A percentile compares a stretch with the other conserved stretches of the same genome.
phyloP scores from a whole-genome alignment of 2,888 invertebrate genomes.

The Penaeus monodon region DNA sequence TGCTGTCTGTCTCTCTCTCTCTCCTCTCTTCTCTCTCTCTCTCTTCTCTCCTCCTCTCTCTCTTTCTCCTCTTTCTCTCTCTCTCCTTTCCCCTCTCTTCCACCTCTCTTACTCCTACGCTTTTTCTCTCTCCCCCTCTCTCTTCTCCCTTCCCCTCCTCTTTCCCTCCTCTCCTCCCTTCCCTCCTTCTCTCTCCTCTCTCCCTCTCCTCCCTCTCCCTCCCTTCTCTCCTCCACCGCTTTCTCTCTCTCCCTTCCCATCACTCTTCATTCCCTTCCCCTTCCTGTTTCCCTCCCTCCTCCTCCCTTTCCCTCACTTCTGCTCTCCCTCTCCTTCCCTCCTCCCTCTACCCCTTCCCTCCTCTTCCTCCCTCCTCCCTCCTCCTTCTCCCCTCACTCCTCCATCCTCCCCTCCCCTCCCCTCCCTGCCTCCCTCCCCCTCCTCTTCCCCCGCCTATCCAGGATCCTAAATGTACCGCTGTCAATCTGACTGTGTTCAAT shows the following conservation, averaged over 20 bases:
- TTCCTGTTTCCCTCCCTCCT: neutral
- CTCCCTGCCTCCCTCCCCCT: neutral
- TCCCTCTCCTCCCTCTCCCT: neutral
- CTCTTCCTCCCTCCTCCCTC: neutral
- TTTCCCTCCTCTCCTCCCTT: neutral
- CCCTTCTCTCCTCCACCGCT: neutral
- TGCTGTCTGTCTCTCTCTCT: too few relatives aligned
- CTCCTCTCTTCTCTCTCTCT: constrained; percentile 3
- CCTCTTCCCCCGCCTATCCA: neutral
- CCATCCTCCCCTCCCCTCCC: too few relatives aligned
- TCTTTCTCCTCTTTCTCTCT: constrained; percentile 6
- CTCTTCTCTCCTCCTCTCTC: neutral
- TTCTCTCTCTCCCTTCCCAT: neutral
- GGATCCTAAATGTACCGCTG: too few relatives aligned
- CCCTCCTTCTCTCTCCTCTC: neutral
- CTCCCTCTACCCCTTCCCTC: neutral
- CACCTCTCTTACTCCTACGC: constrained; percentile 5
- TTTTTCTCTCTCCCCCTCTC: constrained; percentile 21
- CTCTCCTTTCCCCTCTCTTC: constrained; percentile 16
- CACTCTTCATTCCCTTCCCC: neutral
- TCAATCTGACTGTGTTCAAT: too few relatives aligned
- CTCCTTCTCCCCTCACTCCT: too few relatives aligned
- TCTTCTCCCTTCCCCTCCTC: neutral
- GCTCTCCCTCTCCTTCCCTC: neutral
- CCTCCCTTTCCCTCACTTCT: neutral